Evolutionary conservation across 2,797 vertebrate species (phyloP).

Genomic region (Octomys mimax): DNA sequence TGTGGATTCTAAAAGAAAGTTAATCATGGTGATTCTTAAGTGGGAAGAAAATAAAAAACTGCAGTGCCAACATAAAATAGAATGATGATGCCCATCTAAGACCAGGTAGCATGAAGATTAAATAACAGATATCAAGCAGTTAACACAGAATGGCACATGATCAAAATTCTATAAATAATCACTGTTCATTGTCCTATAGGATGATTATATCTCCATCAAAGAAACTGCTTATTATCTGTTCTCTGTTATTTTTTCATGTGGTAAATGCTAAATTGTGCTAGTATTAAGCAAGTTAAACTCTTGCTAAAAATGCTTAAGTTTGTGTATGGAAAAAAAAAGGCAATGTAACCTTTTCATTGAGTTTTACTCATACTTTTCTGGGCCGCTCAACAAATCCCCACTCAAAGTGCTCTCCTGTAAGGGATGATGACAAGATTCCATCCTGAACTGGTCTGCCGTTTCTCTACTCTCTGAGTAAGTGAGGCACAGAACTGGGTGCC

Average conservation of each 20-base stretch:
- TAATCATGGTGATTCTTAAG: background rate
- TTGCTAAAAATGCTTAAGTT: background rate
- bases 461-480: background rate
- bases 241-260: background rate
- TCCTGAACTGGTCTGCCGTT: background rate
- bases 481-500: background rate
- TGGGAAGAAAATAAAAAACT: slow-evolving; percentile 45
- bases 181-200: background rate
- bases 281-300: background rate
- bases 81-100: background rate
- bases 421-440: background rate
- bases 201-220: background rate
- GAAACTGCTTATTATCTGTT: background rate
- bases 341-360: background rate
- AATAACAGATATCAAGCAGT: background rate
- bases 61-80: background rate
- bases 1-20: slow-evolving; percentile 33
- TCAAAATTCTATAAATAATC: background rate
- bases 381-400: background rate
- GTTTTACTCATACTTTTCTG: background rate
- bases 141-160: background rate
- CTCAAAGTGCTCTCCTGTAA: background rate
- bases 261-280: background rate
- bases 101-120: background rate
- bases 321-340: background rate